Conservation (phyloP, 1,140 invertebrate genomes). For the Hyles vespertilio region DNA sequence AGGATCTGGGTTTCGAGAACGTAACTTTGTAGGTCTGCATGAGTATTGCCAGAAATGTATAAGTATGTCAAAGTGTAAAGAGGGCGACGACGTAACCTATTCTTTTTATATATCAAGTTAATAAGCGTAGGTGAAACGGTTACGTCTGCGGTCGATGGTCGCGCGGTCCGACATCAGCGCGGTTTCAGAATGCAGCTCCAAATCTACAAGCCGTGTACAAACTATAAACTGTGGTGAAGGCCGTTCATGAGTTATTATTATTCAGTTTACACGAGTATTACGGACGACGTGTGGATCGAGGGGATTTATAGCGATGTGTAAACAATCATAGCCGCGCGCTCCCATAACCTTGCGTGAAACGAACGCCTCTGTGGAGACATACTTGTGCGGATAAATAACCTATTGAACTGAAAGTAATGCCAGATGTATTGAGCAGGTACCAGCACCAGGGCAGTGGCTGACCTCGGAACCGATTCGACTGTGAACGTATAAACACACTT, state of each 20-base stretch:
- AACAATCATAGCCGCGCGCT: constrained; percentile 24
- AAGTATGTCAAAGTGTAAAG: constrained; percentile 57
- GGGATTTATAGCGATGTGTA: constrained; percentile 29
- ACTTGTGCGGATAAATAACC: constrained; percentile 12
- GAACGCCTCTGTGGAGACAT: constrained; percentile 4
- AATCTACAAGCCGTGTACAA: not conserved
- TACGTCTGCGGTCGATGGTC: not conserved
- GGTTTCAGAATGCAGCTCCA: not conserved
- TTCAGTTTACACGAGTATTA: constrained; percentile 10
- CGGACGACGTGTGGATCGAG: constrained; percentile 17
- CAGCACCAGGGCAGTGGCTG: constrained; percentile 18
- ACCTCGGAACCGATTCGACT: constrained; percentile 20
- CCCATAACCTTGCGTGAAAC: constrained; percentile 28
- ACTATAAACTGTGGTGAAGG: constrained; percentile 23
- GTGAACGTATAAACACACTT: constrained; percentile 12
- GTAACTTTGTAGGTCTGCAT: constrained; percentile 54
- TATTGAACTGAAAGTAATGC: constrained; percentile 22
- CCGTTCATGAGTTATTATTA: constrained; percentile 15
- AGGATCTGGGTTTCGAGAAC: constrained; percentile 66
- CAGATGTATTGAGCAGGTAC: constrained; percentile 20
- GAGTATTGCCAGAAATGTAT: constrained; percentile 39
- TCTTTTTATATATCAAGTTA: constrained; percentile 22
- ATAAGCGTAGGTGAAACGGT: not conserved
- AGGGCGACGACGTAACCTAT: constrained; percentile 30
- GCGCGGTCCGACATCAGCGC: not conserved